Conservation (phyloP, 2,113 vertebrate species). For the Scomber scombrus region DNA sequence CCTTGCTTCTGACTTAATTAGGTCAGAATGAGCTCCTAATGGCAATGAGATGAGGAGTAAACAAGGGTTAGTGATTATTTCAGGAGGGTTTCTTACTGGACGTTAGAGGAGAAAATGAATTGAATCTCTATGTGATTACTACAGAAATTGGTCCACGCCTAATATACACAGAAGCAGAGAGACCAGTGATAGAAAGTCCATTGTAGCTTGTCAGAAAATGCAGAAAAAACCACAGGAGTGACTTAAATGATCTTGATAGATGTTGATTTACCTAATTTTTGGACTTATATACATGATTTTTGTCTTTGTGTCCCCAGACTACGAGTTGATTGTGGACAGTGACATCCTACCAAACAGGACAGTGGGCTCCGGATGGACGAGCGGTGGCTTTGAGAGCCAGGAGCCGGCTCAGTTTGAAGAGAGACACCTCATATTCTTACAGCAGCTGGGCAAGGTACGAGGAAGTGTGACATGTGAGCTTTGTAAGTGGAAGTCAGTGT, state of each 20-base stretch:
- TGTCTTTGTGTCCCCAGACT: conserved; percentile 84
- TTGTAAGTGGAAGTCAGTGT: not conserved
- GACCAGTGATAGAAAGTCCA: not conserved
- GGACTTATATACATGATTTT: not conserved
- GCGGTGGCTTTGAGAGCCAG: conserved; percentile 89
- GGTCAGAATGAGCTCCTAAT: not conserved
- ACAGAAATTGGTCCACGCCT: not conserved
- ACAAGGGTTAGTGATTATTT: not conserved
- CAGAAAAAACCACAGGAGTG: not conserved
- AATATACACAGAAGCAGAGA: too few relatives aligned
- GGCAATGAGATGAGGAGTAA: not conserved
- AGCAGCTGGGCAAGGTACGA: conserved; percentile 94
- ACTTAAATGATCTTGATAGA: not conserved
- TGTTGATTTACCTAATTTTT: not conserved
- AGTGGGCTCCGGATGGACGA: conserved; percentile 83
- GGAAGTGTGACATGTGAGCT: not conserved
- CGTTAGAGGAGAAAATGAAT: not conserved
- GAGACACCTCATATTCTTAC: conserved; percentile 96
- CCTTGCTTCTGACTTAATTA: not conserved
- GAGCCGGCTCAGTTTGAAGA: conserved; percentile 97
- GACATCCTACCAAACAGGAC: conserved; percentile 92
- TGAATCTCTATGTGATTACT: not conserved
- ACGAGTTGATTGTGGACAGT: conserved; percentile 93
- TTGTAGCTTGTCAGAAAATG: not conserved
- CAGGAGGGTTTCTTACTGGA: not conserved